These are phyloP conservation scores for Eumacrocentrus americanus DNA, from an alignment of 2,888 invertebrate genomes.

Conservation along the genomic window DNA sequence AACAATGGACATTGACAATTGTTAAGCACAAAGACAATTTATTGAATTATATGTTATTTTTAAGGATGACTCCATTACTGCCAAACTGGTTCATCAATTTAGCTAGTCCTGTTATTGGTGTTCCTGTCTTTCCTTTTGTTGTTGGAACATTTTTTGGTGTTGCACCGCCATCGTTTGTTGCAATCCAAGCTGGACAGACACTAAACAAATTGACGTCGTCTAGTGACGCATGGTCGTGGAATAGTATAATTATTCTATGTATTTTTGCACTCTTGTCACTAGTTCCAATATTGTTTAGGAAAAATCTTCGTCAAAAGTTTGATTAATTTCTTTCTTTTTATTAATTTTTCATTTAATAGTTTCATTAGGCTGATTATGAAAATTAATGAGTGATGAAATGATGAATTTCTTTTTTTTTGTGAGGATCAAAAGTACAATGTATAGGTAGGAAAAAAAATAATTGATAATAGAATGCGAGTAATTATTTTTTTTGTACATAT, in stretches of 20 bases:
- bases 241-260: conserved; percentile 78
- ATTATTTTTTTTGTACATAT: background rate
- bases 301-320: conserved; percentile 78
- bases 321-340: conserved; percentile 63
- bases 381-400: no score
- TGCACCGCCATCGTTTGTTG: conserved; percentile 95
- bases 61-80: conserved; percentile 95
- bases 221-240: conserved; percentile 86
- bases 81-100: conserved; percentile 99
- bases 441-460: no score
- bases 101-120: conserved; percentile 94
- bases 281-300: conserved; percentile 84
- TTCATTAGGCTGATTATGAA: background rate
- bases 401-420: no score
- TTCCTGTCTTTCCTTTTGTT: conserved; percentile 90
- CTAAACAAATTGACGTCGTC: conserved; percentile 90
- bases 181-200: conserved; percentile 97
- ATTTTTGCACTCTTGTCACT: conserved; percentile 83
- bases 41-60: conserved; percentile 94
- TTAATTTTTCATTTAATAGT: conserved; percentile 2
- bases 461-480: background rate
- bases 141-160: conserved; percentile 96
- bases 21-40: conserved; percentile 85
- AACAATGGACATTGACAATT: conserved; percentile 84
- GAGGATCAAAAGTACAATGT: no score